Conservation (phyloP, 1,140 invertebrate genomes). For the Ephestia elutella region DNA sequence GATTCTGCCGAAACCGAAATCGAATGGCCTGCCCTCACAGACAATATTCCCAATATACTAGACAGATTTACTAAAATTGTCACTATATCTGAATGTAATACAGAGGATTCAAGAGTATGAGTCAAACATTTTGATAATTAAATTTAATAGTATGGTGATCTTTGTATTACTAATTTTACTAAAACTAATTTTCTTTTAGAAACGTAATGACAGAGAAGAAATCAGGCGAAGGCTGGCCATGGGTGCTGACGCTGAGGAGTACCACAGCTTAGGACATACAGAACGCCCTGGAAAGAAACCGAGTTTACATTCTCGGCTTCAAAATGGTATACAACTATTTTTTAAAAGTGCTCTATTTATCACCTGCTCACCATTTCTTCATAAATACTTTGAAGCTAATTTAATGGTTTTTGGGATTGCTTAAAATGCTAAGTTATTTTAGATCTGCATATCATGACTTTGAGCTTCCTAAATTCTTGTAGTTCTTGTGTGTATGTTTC, state of each 20-base stretch:
- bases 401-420: too few species aligned
- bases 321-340: slow-evolving; percentile 79
- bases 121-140: neutral
- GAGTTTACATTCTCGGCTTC: slow-evolving; percentile 88
- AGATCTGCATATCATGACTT: too few species aligned
- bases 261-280: slow-evolving; percentile 75
- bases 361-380: too few species aligned
- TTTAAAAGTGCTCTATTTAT: too few species aligned
- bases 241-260: slow-evolving; percentile 87
- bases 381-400: too few species aligned
- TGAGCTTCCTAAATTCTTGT: too few species aligned
- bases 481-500: neutral
- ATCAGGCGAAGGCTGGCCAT: slow-evolving; percentile 91
- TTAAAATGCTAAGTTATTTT: too few species aligned
- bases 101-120: slow-evolving; percentile 56
- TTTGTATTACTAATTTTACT: neutral
- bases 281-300: slow-evolving; percentile 85
- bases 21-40: slow-evolving; percentile 53
- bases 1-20: slow-evolving; percentile 63
- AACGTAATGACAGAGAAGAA: slow-evolving; percentile 92
- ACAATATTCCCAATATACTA: slow-evolving; percentile 75
- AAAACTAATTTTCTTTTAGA: slow-evolving; percentile 75
- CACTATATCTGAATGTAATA: slow-evolving; percentile 68
- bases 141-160: neutral
- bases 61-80: slow-evolving; percentile 81